Evolutionary conservation across 1,140 invertebrate genomes (phyloP), one percentile per base, ranked within the genome.

Genomic region (Procambarus virginalis): DNA sequence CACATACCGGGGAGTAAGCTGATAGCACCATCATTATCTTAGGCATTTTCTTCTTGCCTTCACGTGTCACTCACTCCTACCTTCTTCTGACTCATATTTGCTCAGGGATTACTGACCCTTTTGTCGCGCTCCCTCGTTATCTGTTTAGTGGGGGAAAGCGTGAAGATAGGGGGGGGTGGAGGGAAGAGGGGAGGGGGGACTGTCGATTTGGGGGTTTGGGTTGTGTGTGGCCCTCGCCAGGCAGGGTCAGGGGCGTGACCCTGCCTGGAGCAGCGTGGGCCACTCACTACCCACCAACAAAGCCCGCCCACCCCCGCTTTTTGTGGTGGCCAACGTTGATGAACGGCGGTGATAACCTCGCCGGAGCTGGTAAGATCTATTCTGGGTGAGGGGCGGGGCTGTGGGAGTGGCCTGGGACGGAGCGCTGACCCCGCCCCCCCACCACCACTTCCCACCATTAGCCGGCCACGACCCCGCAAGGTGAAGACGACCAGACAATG

Each of bases 1-100:
- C 45, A 20, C 78, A 81, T 88, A 60, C 79, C 79, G 49, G 64
- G 58, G 14, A 70, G 86, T 88, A 88, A 88, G 78, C 48, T 88
- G 78, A 88, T 88, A 88, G 55, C 68, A 58, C 77, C 77, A 70
- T 81, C 86, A 88, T 88, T 88, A 88, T 88, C 86, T 75, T 55
- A 73, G 60, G 78, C 86, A 88, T 81, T 81, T 81, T 88, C 60
- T 81, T 70, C 78, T 80, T 81, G 45, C 60, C 34, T 60, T 78
- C 60, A 79, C 80, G 77, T 88, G 77, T 88, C 78, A 49, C 78
- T 75, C 86, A 51, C 86, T 58, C 22, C n/a, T 70, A 80, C 86
- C 78, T 80, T 88, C 68, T 22, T 73, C 22, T 73, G 68, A 73
- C 48, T 80, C 78, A 80, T 80, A 80, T 80, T 80, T 55, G 22